Evolutionary conservation across 2,797 vertebrate genomes (phyloP).

Genomic region (Orestias chungarensis): DNA sequence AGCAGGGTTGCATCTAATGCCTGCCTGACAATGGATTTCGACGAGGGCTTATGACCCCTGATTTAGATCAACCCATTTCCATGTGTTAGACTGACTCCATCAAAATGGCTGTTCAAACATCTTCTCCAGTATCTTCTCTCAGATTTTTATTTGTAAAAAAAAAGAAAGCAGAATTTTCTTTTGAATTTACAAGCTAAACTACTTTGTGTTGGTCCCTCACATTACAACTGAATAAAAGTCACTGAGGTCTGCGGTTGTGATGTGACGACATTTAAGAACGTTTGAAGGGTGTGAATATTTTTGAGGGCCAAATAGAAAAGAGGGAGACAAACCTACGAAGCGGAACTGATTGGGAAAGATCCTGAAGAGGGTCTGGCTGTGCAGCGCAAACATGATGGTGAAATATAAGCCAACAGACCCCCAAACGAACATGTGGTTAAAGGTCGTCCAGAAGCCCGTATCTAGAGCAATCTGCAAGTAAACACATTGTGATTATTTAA

Average conservation of each 20-base stretch:
- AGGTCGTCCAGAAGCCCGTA: slow-evolving; percentile 93
- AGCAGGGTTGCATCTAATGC: no score
- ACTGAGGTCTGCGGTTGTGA: neutral
- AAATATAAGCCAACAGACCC: slow-evolving; percentile 90
- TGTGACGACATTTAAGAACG: neutral
- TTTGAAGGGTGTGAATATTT: neutral
- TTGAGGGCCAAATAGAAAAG: slow-evolving; percentile 1
- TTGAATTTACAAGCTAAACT: neutral
- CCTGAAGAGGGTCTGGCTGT: slow-evolving; percentile 89
- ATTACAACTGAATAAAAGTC: neutral
- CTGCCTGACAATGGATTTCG: no score
- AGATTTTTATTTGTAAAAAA: neutral
- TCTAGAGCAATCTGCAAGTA: slow-evolving; percentile 87
- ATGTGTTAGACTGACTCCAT: neutral
- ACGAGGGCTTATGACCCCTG: no score
- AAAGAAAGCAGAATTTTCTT: neutral
- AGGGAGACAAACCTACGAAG: slow-evolving; percentile 87
- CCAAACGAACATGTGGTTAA: slow-evolving; percentile 97
- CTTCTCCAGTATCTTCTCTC: neutral
- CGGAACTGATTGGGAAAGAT: slow-evolving; percentile 94
- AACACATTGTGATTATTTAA: slow-evolving; percentile 6
- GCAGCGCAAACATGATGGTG: slow-evolving; percentile 90
- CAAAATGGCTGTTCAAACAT: neutral
- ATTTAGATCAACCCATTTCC: neutral
- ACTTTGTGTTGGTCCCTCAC: neutral